Percentiles rank a stretch among this genome's conserved stretches.
Conservation (phyloP, 2,888 invertebrate species). For the Belgica antarctica region DNA sequence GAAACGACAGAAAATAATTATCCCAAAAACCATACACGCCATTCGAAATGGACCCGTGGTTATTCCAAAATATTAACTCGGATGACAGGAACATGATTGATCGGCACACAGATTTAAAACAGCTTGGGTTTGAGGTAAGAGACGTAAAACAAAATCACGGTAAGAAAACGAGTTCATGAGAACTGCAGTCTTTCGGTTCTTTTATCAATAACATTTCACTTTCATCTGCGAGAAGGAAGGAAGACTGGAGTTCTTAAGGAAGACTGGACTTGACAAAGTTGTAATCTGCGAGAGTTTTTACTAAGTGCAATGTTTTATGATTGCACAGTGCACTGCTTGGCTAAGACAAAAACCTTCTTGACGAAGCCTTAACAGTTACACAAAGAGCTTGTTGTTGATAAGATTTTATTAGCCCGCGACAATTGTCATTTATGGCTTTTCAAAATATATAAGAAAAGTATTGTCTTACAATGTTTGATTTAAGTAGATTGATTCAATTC, state of each 20-base stretch:
- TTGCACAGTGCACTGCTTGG: too few relatives aligned
- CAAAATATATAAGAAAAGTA: too few relatives aligned
- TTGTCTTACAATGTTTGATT: too few relatives aligned
- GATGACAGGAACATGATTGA: constrained; percentile 41
- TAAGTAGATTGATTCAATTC: too few relatives aligned
- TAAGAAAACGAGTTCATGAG: not conserved
- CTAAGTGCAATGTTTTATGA: constrained; percentile 19
- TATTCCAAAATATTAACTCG: constrained; percentile 35
- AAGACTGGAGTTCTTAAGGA: not conserved
- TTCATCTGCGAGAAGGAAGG: not conserved
- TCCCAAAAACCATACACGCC: constrained; percentile 29
- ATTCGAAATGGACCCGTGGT: constrained; percentile 21
- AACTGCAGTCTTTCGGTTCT: not conserved
- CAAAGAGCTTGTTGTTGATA: not conserved
- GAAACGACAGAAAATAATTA: constrained; percentile 39
- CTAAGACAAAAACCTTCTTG: too few relatives aligned
- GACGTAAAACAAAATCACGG: not conserved
- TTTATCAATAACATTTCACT: constrained; percentile 24
- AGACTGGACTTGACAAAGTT: constrained; percentile 14
- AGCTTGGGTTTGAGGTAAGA: constrained; percentile 28
- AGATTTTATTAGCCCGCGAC: too few relatives aligned
- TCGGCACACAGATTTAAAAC: constrained; percentile 36
- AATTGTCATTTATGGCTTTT: too few relatives aligned
- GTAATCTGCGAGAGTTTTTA: constrained; percentile 7
- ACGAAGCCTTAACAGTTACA: too few relatives aligned